These are phyloP conservation scores for Chelonus formosanus DNA, from an alignment of 2,888 invertebrate genomes.

Conservation along the genomic window DNA sequence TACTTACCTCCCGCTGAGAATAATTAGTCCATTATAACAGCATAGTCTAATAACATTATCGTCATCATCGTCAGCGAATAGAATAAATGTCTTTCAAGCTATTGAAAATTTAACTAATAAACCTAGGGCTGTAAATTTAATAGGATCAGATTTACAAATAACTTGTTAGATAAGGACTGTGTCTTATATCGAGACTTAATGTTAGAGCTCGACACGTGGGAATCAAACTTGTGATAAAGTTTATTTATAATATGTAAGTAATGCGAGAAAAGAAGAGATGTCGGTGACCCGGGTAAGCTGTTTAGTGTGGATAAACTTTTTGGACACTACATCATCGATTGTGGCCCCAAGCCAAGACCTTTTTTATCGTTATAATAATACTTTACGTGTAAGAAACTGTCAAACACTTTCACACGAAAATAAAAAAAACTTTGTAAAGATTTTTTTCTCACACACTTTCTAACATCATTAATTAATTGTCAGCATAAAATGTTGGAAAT, in stretches of 20 bases:
- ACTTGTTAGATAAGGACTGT: too few species aligned
- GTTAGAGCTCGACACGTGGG: slow-evolving; percentile 41
- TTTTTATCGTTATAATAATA: slow-evolving; percentile 49
- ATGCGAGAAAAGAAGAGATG: slow-evolving; percentile 15
- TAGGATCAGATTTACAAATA: too few species aligned
- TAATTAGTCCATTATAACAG: too few species aligned
- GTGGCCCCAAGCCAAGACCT: slow-evolving; percentile 54
- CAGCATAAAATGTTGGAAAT: too few species aligned
- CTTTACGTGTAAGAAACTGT: slow-evolving; percentile 49
- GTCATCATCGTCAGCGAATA: too few species aligned
- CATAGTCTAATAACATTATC: too few species aligned
- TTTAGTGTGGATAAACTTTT: slow-evolving; percentile 55
- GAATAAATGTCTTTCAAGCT: too few species aligned
- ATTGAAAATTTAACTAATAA: too few species aligned
- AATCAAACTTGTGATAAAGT: slow-evolving; percentile 45
- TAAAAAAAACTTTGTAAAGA: slow-evolving; percentile 6
- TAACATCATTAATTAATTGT: too few species aligned
- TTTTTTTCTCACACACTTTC: too few species aligned
- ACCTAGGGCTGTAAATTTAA: too few species aligned
- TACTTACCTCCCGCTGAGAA: too few species aligned
- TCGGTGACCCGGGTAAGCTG: slow-evolving; percentile 44
- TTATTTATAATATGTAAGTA: slow-evolving; percentile 53
- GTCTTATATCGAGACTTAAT: slow-evolving; percentile 5
- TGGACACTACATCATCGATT: slow-evolving; percentile 57
- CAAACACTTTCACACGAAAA: slow-evolving; percentile 11